These are phyloP conservation scores for Anolis sagrei DNA, from an alignment of 2,113 vertebrate genomes.

Conservation along the genomic window DNA sequence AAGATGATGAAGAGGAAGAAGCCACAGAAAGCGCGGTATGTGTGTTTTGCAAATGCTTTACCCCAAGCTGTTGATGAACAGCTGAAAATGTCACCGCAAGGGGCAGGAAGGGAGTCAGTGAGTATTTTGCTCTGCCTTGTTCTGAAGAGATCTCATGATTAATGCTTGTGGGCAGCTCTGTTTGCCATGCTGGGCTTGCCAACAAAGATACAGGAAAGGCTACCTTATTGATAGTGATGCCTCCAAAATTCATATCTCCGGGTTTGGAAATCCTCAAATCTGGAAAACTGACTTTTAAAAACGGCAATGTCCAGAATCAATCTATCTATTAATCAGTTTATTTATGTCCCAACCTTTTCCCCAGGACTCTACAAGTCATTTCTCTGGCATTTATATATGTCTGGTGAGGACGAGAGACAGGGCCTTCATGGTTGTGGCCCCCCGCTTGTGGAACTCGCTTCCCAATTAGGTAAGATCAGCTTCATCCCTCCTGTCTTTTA, in stretches of 20 bases:
- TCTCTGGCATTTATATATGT: no score
- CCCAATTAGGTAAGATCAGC: no score
- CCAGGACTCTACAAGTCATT: no score
- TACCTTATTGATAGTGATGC: slow-evolving; percentile 71
- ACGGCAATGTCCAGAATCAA: no score
- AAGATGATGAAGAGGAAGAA: not conserved
- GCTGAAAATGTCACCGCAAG: slow-evolving; percentile 68
- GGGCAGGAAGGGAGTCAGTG: slow-evolving; percentile 55
- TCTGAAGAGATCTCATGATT: slow-evolving; percentile 19
- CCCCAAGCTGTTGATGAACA: slow-evolving; percentile 79
- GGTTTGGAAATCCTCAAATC: not conserved
- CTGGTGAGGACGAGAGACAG: no score
- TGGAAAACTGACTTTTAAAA: not conserved
- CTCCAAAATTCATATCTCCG: slow-evolving; percentile 66
- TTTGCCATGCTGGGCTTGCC: slow-evolving; percentile 77
- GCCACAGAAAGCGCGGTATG: slow-evolving; percentile 67
- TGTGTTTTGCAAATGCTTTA: slow-evolving; percentile 85
- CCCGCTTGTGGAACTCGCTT: no score
- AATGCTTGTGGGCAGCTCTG: slow-evolving; percentile 78
- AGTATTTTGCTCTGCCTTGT: slow-evolving; percentile 75
- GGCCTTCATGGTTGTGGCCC: no score
- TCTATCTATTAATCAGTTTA: no score
- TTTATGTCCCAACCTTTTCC: no score
- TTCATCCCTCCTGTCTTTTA: no score
- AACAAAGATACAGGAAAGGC: slow-evolving; percentile 81